Evolutionary conservation across 2,113 vertebrate species (phyloP).

Genomic region (Butorides virescens): DNA sequence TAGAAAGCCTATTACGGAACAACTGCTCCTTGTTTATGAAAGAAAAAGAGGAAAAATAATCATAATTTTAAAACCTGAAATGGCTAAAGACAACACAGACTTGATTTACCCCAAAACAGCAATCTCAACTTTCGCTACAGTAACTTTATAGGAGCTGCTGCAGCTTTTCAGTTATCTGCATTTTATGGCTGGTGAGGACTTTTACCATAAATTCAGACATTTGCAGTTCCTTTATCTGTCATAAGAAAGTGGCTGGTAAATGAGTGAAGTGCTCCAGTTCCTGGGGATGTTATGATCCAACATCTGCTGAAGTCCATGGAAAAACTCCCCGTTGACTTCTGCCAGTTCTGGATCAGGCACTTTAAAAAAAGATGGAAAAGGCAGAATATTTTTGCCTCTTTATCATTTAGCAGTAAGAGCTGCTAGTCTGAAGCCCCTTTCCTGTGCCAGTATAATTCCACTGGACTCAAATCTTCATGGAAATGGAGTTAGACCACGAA

Average conservation of each 20-base stretch:
- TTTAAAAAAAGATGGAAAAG: not conserved
- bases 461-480: not conserved
- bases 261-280: conserved; percentile 11
- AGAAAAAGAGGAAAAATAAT: conserved; percentile 54
- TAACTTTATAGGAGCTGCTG: conserved; percentile 38
- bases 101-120: conserved; percentile 58
- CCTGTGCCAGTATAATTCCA: not conserved
- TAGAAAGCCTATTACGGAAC: conserved; percentile 54
- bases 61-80: conserved; percentile 50
- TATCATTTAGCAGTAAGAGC: not conserved
- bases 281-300: not conserved
- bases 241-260: not conserved
- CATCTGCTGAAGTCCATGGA: conserved; percentile 7
- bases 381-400: not conserved
- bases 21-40: conserved; percentile 65
- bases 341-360: not conserved
- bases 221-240: conserved; percentile 20
- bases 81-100: conserved; percentile 58
- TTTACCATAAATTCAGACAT: conserved; percentile 4
- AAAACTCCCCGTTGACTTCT: conserved; percentile 5
- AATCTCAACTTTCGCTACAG: conserved; percentile 45
- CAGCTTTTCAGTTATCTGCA: conserved; percentile 36
- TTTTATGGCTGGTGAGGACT: conserved; percentile 31
- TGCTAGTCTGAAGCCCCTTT: not conserved
- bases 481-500: not conserved